phyloP scores from a whole-genome alignment of 2,797 vertebrate genomes.

The Siniperca obscura region DNA sequence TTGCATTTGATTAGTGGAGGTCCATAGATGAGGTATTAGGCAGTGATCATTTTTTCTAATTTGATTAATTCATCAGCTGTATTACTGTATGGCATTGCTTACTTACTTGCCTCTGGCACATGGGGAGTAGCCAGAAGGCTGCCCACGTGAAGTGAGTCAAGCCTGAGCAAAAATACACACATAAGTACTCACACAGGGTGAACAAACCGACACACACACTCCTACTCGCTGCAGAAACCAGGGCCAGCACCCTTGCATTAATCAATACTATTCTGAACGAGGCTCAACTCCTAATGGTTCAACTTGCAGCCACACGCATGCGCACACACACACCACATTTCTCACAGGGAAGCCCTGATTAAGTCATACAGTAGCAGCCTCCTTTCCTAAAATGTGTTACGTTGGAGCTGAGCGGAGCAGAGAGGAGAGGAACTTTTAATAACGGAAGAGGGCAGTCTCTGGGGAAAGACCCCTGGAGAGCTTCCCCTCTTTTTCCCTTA shows the following conservation, averaged over 20 bases:
- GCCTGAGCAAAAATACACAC: constrained; percentile 2
- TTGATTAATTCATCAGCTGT: constrained; percentile 60
- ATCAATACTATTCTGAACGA: constrained; percentile 67
- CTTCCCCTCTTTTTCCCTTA: constrained; percentile 4
- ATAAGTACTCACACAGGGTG: background rate
- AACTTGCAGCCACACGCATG: constrained; percentile 25
- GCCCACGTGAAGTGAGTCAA: constrained; percentile 19
- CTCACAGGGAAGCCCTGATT: constrained; percentile 80
- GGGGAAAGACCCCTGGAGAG: constrained; percentile 56
- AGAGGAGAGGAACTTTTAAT: constrained; percentile 54
- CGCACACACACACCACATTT: constrained; percentile 39
- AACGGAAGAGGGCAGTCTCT: constrained; percentile 46
- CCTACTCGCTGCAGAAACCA: constrained; percentile 42
- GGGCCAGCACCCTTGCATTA: constrained; percentile 52
- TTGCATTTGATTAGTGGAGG: constrained; percentile 54
- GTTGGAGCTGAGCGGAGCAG: constrained; percentile 26
- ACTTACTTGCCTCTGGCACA: constrained; percentile 6
- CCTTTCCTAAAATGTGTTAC: constrained; percentile 67
- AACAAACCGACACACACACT: constrained; percentile 24
- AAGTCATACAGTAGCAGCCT: constrained; percentile 70
- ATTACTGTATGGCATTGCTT: background rate
- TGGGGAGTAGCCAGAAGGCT: constrained; percentile 19
- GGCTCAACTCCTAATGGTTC: constrained; percentile 31
- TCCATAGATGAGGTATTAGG: constrained; percentile 35
- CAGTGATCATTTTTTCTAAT: constrained; percentile 41